Base-by-base conservation (phyloP, 2,888 invertebrate genomes). In the Agrochola circellaris region DNA sequence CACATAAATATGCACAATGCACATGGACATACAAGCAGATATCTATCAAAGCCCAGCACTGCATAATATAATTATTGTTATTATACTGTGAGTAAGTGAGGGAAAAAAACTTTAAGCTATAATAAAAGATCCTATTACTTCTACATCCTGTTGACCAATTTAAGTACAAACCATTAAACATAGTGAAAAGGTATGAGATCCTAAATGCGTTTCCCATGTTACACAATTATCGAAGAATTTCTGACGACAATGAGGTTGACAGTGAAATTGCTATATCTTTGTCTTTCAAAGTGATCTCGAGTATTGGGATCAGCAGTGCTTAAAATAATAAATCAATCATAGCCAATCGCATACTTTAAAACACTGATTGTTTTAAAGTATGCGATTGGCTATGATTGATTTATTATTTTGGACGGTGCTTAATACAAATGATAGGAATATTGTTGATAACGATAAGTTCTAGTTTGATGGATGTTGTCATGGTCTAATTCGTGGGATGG, bases 241-340 rank as follows among this genome's bases (percentile, higher is more conserved):
- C 58, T 23, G 23, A 51, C 51, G 8, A 51, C 2, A 51, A 51
- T 51, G 23, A 23, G 20, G 20, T 51, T 23, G 26, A 11, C 42
- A 73, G 17, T 65, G 9, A 83, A 65, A 51, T 62, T 60, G 61
- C 65, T 51, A 61, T 74, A 56, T 72, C 64, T 72, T 82, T 82
- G 58, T 67, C n/a, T 48, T 56, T 69, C 5, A 1, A 67, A 74
- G 62, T 67, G 42, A 3, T 71, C 15, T 54, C 38, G 23, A 60
- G 7, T 66, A 20, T 60, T 62, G 13, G 13, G n/a, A n/a, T n/a
- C n/a, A n/a, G n/a, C n/a, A n/a, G n/a, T n/a, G n/a, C n/a, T n/a
- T n/a, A n/a, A n/a, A n/a, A n/a, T n/a, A n/a, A n/a, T n/a, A n/a
- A n/a, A n/a, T n/a, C n/a, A n/a, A n/a, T n/a, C n/a, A n/a, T n/a